A percentile compares a stretch with the other conserved stretches of the same genome.
These are phyloP conservation scores for Gonioctena quinquepunctata DNA, from an alignment of 1,140 invertebrate species.

Conservation along the genomic window DNA sequence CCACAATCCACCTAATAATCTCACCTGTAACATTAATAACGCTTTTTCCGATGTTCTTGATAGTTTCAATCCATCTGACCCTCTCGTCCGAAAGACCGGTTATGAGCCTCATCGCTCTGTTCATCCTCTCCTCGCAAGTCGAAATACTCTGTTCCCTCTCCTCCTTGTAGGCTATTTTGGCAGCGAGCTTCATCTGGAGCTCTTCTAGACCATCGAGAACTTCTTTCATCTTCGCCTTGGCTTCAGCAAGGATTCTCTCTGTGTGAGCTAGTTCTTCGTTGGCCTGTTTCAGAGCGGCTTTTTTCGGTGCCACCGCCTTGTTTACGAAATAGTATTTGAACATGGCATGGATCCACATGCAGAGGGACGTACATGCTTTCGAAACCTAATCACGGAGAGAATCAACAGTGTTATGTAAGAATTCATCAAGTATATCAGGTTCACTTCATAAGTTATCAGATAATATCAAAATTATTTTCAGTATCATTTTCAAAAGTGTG, in stretches of 20 bases:
- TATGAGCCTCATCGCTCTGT: constrained; percentile 73
- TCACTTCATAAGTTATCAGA: too few relatives aligned
- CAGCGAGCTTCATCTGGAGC: constrained; percentile 66
- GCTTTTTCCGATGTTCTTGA: constrained; percentile 63
- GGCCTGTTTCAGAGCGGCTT: constrained; percentile 63
- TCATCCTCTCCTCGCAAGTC: constrained; percentile 76
- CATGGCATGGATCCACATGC: constrained; percentile 71
- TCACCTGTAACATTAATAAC: constrained; percentile 67
- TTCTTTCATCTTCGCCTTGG: constrained; percentile 63
- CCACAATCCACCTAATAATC: too few relatives aligned
- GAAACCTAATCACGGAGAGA: constrained; percentile 63
- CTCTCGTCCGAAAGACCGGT: constrained; percentile 59
- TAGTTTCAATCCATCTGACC: constrained; percentile 67
- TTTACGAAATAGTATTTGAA: constrained; percentile 69
- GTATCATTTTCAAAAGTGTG: too few relatives aligned
- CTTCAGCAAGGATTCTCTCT: constrained; percentile 64
- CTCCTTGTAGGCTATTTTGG: constrained; percentile 65
- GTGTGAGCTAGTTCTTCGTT: constrained; percentile 65
- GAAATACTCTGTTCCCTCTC: constrained; percentile 77
- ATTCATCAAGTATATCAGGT: too few relatives aligned
- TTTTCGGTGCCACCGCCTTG: constrained; percentile 64
- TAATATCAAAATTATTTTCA: too few relatives aligned
- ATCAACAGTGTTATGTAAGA: not conserved
- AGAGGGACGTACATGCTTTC: constrained; percentile 76
- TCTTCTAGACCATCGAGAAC: constrained; percentile 65